Base-by-base conservation (phyloP, 2,888 invertebrate species). In the Meta bourneti region DNA sequence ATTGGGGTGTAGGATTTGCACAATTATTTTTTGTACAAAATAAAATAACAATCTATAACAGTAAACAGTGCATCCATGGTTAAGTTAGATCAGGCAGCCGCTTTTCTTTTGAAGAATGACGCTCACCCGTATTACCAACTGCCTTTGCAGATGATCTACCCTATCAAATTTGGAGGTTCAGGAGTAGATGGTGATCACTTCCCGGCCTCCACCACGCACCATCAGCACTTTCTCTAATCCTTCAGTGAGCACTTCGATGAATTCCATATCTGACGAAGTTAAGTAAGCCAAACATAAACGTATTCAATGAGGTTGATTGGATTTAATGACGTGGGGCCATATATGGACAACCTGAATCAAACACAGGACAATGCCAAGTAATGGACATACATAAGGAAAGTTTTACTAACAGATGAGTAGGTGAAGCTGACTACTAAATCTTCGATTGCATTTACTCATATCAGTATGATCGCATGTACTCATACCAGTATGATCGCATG, bases 141-240 rank as follows among this genome's bases (percentile, higher is more conserved):
- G 90, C 90, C 82, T 84, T 75, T 74, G 83, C 69, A 85, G 85
- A 72, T 80, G 85, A 61, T 74, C 61, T 20, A 49, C 7, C 52
- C 85, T 88, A 81, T 9, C 7, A 13, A 34, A 49, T n/a, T 16
- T 70, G 61, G n/a, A 20, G 49, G 74, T 92, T 94, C 94, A 99
- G 96, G 99, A 99, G 96, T 99, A 99, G 95, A 99, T 99, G 95
- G 99, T 99, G 96, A 99, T 99, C 94, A 99, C 99, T 96, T 99
- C 99, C 95, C 98, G 97, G 81, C 99, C 99, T 94, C 98, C 98
- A 93, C 99, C 99, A 95, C 99, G 97, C 94, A 99, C 99, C 98
- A 99, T 98, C 94, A 99, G 96, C 94, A 99, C 99, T 95, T 98
- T 96, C 95, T 99, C 98, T 95, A 99, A 96, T 74, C 98, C 98